phyloP scores from a whole-genome alignment of 1,140 invertebrate genomes.

The Asobara japonica region DNA sequence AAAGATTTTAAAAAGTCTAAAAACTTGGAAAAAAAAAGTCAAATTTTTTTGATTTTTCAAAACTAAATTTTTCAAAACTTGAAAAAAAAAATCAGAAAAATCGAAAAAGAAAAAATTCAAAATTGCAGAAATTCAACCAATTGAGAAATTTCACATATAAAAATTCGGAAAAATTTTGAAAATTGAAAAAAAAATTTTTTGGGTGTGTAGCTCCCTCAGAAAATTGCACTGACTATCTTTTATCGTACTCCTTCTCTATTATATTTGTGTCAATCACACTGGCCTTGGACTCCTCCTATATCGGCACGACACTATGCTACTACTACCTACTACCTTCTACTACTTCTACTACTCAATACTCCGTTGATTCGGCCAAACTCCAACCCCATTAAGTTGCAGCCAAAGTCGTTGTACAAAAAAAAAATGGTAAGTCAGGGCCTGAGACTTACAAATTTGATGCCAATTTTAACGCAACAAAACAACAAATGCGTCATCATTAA shows the following conservation, averaged over 20 bases:
- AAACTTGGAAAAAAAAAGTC: too few species aligned
- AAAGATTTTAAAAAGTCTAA: too few species aligned
- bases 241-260: slow-evolving; percentile 67
- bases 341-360: slow-evolving; percentile 67
- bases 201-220: too few species aligned
- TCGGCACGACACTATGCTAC: slow-evolving; percentile 68
- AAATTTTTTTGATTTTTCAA: too few species aligned
- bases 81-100: too few species aligned
- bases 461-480: slow-evolving; percentile 54
- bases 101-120: too few species aligned
- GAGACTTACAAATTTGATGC: slow-evolving; percentile 59
- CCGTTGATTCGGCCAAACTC: slow-evolving; percentile 63
- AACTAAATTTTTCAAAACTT: too few species aligned
- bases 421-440: slow-evolving; percentile 68
- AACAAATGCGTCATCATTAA: slow-evolving; percentile 34
- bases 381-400: slow-evolving; percentile 68
- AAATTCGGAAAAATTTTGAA: too few species aligned
- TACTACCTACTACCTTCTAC: slow-evolving; percentile 60
- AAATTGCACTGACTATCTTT: slow-evolving; percentile 64
- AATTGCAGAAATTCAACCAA: too few species aligned
- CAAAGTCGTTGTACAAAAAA: slow-evolving; percentile 70
- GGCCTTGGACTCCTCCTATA: slow-evolving; percentile 68
- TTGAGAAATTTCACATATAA: too few species aligned
- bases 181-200: too few species aligned
- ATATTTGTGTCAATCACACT: slow-evolving; percentile 69